phyloP scores from a whole-genome alignment of 2,888 invertebrate genomes.

The Serrognathus titanus region DNA sequence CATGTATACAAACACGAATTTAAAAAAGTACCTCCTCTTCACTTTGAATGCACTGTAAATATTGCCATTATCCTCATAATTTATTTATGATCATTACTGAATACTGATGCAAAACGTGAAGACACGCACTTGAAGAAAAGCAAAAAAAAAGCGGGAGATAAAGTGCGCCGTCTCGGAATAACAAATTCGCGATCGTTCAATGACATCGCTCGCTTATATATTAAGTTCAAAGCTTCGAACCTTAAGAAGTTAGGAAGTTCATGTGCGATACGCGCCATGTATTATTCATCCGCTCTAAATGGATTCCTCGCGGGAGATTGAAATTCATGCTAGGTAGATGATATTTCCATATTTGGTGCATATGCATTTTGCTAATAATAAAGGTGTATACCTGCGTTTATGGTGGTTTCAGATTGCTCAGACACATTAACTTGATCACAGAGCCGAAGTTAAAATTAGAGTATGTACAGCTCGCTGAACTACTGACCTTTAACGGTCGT shows the following conservation, averaged over 20 bases:
- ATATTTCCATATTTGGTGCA: constrained; percentile 17
- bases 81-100: constrained; percentile 15
- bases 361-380: constrained; percentile 10
- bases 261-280: constrained; percentile 39
- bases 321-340: constrained; percentile 27
- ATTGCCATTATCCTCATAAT: background rate
- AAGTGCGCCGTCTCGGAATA: constrained; percentile 34
- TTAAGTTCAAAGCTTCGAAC: constrained; percentile 40
- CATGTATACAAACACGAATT: too few relatives aligned
- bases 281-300: constrained; percentile 40
- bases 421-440: too few relatives aligned
- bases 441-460: too few relatives aligned
- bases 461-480: too few relatives aligned
- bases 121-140: constrained; percentile 5
- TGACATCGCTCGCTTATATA: constrained; percentile 36
- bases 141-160: constrained; percentile 11
- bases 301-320: constrained; percentile 30
- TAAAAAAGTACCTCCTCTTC: too few relatives aligned
- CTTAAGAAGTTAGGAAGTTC: constrained; percentile 39
- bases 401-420: background rate
- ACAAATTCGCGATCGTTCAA: constrained; percentile 45
- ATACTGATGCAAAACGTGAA: constrained; percentile 16
- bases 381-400: constrained; percentile 8
- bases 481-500: too few relatives aligned
- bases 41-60: background rate